phyloP scores from a whole-genome alignment of 2,888 invertebrate species.

The Stenodema calcarata region DNA sequence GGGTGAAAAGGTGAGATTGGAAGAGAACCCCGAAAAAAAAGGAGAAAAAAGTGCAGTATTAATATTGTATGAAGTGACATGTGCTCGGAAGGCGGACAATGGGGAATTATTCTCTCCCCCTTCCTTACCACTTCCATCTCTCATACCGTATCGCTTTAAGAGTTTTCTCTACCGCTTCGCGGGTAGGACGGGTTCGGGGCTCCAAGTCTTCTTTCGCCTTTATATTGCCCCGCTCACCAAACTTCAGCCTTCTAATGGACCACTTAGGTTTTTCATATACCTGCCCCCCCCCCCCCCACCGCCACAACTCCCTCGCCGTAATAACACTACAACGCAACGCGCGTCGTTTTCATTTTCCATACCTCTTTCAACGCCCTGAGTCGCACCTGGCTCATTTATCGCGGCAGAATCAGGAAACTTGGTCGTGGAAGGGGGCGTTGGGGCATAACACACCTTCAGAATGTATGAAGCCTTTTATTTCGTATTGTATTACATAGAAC shows the following conservation, averaged over 20 bases:
- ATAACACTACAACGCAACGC: conserved; percentile 33
- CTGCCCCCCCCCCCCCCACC: not conserved
- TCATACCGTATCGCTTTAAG: not conserved
- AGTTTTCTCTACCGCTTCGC: conserved; percentile 15
- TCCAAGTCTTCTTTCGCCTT: conserved; percentile 8
- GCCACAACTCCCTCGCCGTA: not conserved
- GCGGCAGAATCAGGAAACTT: not conserved
- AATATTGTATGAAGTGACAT: conserved; percentile 36
- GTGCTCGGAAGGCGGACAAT: conserved; percentile 22
- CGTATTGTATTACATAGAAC: conserved; percentile 12
- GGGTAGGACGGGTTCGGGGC: not conserved
- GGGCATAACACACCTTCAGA: conserved; percentile 1
- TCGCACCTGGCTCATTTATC: not conserved
- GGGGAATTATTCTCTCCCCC: conserved; percentile 12
- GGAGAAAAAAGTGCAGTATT: conserved; percentile 6
- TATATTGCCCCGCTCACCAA: conserved; percentile 18
- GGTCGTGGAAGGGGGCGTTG: not conserved
- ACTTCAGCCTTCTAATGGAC: conserved; percentile 43
- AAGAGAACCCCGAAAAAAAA: not conserved
- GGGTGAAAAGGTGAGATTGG: not conserved
- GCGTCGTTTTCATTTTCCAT: conserved; percentile 34
- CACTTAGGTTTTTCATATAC: conserved; percentile 48
- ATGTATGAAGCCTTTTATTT: conserved; percentile 27
- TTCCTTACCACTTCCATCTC: not conserved
- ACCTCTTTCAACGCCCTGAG: not conserved